A percentile compares a stretch with the other conserved stretches of the same genome.
Conservation (phyloP, 2,113 vertebrate genomes). For the Marmota monax region DNA sequence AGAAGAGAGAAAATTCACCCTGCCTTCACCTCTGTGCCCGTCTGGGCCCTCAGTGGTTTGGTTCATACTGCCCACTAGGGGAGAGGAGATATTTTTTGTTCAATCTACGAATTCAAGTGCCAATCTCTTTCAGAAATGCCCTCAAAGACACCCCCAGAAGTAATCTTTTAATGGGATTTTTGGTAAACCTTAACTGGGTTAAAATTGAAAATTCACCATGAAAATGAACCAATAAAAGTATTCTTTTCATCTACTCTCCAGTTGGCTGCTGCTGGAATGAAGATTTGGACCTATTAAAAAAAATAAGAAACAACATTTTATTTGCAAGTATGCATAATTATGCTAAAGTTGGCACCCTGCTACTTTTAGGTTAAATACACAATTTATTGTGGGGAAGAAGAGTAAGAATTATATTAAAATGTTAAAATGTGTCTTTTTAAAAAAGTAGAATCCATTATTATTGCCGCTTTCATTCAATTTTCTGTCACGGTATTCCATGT, state of each 20-base stretch:
- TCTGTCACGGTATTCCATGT: neutral
- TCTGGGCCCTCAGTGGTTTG: neutral
- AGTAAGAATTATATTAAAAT: neutral
- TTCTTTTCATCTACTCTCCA: neutral
- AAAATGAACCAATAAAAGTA: neutral
- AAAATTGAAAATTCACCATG: neutral
- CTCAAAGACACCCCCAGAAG: neutral
- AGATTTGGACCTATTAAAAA: neutral
- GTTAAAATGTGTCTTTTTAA: neutral
- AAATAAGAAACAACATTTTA: neutral
- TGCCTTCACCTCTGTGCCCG: neutral
- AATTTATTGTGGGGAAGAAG: conserved; percentile 24
- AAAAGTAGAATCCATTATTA: neutral
- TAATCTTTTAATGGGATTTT: neutral
- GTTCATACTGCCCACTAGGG: neutral
- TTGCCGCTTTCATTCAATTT: neutral
- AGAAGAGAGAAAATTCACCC: neutral
- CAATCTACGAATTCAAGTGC: neutral
- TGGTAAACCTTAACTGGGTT: neutral
- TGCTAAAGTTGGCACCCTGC: neutral
- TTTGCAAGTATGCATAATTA: neutral
- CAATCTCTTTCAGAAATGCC: neutral
- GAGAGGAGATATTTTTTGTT: neutral
- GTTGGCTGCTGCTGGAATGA: neutral
- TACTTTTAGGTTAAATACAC: neutral